phyloP scores from a whole-genome alignment of 37 sponge, comb jelly and placozoan species.

The Bolinopsis microptera region DNA sequence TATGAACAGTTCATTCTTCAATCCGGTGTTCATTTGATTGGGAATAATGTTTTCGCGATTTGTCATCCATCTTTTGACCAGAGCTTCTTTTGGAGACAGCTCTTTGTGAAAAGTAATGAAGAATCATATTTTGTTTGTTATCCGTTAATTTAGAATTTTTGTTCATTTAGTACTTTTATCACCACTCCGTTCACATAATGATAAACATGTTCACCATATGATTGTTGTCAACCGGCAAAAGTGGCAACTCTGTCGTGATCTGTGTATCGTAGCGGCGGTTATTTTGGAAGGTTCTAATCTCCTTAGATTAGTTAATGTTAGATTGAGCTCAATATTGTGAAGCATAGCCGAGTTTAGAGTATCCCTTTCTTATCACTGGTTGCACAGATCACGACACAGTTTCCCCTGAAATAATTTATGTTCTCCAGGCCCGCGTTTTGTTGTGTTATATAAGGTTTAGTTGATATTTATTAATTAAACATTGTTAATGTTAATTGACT shows the following conservation, averaged over 20 bases:
- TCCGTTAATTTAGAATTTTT: neutral
- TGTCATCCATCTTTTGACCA: neutral
- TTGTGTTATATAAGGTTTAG: constrained; percentile 27
- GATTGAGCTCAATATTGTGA: too few species aligned
- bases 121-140: neutral
- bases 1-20: constrained; percentile 55
- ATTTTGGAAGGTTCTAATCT: too few species aligned
- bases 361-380: too few species aligned
- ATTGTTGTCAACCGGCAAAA: neutral
- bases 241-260: too few species aligned
- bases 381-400: neutral
- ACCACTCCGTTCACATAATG: neutral
- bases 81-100: neutral
- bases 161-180: neutral
- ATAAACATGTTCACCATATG: neutral
- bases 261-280: too few species aligned
- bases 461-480: constrained; percentile 54
- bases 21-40: neutral
- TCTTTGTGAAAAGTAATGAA: neutral
- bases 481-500: constrained; percentile 22
- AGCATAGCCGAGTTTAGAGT: too few species aligned
- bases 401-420: neutral
- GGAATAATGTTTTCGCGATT: neutral
- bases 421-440: neutral
- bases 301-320: too few species aligned